These are phyloP conservation scores for Gallinago paraguaiae DNA, from an alignment of 2,113 vertebrate genomes.

Conservation along the genomic window DNA sequence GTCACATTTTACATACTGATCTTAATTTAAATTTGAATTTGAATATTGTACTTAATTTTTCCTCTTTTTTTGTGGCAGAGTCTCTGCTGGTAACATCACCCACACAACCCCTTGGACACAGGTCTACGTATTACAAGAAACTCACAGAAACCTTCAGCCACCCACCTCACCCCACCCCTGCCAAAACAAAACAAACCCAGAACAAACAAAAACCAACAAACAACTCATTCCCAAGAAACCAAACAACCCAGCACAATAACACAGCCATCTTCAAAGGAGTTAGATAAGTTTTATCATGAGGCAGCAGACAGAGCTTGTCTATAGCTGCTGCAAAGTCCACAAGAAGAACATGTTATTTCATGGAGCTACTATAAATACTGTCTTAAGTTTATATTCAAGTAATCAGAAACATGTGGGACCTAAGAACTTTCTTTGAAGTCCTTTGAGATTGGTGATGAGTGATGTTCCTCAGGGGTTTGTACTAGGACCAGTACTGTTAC, in stretches of 20 bases:
- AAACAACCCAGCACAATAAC: background rate
- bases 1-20: background rate
- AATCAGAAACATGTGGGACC: background rate
- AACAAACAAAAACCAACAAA: background rate
- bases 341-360: background rate
- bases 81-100: background rate
- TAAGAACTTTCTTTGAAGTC: background rate
- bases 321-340: background rate
- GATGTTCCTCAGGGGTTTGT: background rate
- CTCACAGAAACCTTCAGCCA: background rate
- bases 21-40: background rate
- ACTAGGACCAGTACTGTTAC: background rate
- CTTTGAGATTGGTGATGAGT: background rate
- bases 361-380: background rate
- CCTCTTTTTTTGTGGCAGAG: background rate
- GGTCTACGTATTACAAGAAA: background rate
- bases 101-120: background rate
- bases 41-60: background rate
- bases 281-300: background rate
- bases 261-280: background rate
- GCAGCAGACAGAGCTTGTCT: background rate
- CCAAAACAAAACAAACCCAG: background rate
- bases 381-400: background rate
- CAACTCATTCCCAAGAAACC: background rate
- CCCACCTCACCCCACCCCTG: no score